Conservation (phyloP, 2,888 invertebrate species). For the Teleogryllus oceanicus region DNA sequence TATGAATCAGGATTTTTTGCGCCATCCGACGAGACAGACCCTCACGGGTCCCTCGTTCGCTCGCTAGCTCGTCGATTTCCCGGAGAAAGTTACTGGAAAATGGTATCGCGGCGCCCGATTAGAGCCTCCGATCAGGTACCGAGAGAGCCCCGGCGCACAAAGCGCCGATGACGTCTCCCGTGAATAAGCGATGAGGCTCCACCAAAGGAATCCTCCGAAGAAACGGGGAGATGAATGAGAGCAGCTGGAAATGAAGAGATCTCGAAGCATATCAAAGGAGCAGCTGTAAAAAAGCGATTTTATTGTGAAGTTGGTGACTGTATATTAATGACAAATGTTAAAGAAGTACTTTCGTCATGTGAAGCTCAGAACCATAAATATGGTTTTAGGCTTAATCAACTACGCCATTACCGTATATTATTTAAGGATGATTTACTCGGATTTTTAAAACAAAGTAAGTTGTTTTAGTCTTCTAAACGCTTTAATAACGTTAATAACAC, state of each 20-base stretch:
- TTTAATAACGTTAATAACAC: too few relatives aligned
- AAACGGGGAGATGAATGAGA: not conserved
- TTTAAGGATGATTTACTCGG: too few relatives aligned
- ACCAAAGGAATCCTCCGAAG: not conserved
- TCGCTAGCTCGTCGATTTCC: not conserved
- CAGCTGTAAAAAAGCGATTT: too few relatives aligned
- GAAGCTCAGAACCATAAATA: too few relatives aligned
- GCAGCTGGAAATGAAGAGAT: not conserved
- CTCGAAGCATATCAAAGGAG: not conserved
- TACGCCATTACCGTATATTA: too few relatives aligned
- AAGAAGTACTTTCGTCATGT: too few relatives aligned
- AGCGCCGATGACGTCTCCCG: not conserved
- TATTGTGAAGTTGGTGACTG: too few relatives aligned
- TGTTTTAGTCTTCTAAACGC: too few relatives aligned
- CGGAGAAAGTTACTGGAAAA: not conserved
- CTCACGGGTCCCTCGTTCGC: not conserved
- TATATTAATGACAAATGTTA: too few relatives aligned
- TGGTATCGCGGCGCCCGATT: not conserved
- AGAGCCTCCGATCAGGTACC: not conserved
- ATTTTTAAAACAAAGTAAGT: too few relatives aligned
- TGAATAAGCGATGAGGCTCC: not conserved
- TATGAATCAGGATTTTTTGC: slow-evolving; percentile 6
- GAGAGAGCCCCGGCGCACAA: not conserved
- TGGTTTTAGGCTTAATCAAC: too few relatives aligned
- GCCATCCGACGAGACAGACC: not conserved